Evolutionary conservation across 2,113 vertebrate genomes (phyloP).

Genomic region (Rhinolophus ferrumequinum): DNA sequence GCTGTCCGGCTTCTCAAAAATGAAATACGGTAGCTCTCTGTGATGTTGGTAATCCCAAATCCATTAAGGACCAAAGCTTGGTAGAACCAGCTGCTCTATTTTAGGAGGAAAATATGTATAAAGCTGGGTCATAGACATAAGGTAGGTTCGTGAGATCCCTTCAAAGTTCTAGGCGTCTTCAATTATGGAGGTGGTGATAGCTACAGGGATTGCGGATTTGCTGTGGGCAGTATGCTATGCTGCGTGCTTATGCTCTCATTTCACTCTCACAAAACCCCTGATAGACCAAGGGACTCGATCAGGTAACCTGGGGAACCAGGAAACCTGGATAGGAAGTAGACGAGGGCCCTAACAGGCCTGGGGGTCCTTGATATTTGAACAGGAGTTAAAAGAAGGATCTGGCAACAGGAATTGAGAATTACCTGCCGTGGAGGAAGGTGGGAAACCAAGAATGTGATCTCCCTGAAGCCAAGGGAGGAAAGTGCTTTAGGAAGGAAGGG

Average conservation of each 20-base stretch:
- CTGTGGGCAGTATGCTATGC: fast-evolving
- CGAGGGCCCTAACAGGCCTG: too few relatives aligned
- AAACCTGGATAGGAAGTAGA: background rate
- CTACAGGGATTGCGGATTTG: too few relatives aligned
- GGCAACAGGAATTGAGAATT: background rate
- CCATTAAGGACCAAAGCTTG: background rate
- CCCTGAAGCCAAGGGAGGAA: background rate
- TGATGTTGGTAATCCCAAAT: background rate
- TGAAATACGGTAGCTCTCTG: background rate
- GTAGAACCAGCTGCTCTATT: background rate
- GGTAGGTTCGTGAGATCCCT: background rate
- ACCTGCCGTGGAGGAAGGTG: background rate
- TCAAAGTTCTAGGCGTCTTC: background rate
- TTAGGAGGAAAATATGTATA: background rate
- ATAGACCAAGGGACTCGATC: background rate
- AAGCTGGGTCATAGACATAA: background rate
- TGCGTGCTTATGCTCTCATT: fast-evolving
- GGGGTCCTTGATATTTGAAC: background rate
- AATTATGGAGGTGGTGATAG: fast-evolving
- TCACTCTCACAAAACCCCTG: background rate
- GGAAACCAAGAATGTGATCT: background rate
- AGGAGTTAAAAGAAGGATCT: background rate
- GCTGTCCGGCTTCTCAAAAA: background rate
- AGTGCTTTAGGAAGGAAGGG: background rate
- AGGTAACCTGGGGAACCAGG: background rate